Percentiles rank a stretch among this genome's conserved stretches.
These are phyloP conservation scores for Dallia pectoralis DNA, from an alignment of 2,797 vertebrate species.

Conservation along the genomic window DNA sequence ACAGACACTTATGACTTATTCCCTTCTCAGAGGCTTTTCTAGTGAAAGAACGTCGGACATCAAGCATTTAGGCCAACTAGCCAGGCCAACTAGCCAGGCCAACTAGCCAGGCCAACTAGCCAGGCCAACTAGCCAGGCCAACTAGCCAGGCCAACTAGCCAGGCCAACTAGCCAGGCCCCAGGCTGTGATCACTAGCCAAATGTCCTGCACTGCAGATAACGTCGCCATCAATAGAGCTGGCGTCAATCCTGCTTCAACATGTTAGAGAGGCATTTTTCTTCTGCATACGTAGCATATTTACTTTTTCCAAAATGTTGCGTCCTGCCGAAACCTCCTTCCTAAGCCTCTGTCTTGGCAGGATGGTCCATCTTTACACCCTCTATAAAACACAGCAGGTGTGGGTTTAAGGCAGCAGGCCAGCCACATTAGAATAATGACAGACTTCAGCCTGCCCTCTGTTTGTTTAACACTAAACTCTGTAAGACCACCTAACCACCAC, in stretches of 20 bases:
- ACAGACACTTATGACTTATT: constrained; percentile 8
- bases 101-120: not conserved
- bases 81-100: too few species aligned
- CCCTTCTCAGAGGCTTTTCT: not conserved
- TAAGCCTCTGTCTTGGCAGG: constrained; percentile 44
- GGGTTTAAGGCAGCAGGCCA: constrained; percentile 39
- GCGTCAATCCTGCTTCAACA: not conserved
- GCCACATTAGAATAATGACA: constrained; percentile 24
- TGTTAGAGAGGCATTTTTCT: not conserved
- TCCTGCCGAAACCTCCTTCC: not conserved
- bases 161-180: too few species aligned
- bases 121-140: not conserved
- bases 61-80: not conserved
- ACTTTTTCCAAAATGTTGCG: not conserved
- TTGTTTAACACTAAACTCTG: constrained; percentile 26
- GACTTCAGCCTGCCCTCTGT: constrained; percentile 34
- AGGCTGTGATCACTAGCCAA: not conserved
- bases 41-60: not conserved
- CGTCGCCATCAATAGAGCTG: too few species aligned
- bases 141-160: not conserved
- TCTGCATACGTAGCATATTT: not conserved
- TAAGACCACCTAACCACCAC: too few species aligned
- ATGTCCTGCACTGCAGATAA: not conserved
- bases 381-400: constrained; percentile 65
- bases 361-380: constrained; percentile 56